Evolutionary conservation across 1,140 invertebrate species (phyloP), one percentile per base, ranked within the genome.

Genomic region (Chironomus tepperi): DNA sequence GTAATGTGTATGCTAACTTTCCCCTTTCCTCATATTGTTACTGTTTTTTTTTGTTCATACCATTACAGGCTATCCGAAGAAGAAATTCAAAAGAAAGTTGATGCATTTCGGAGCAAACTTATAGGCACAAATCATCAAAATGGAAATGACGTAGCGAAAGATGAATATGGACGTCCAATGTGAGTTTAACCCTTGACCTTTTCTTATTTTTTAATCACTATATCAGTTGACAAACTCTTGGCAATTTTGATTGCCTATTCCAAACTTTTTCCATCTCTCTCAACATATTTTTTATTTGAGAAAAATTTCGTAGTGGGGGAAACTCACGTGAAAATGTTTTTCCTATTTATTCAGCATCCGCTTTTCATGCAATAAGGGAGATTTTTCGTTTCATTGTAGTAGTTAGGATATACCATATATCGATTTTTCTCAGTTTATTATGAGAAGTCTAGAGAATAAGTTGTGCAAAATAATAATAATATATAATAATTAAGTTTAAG

Each of bases 81-180:
- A 78, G 90, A 93, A 80, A 93, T 96, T 76, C 87, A 90, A 76
- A 85, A 88, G 77, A 93, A 94, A 78, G 90, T 97, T 65, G 87
- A 88, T 34, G 88, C 89, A 67, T 96, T 92, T 83, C 85, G 94
- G 42, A 88, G 88, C 79, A 91, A 93, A 85, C 85, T 96, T 77
- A 87, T 92, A 79, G 84, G 84, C 78, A 80, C 83, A 76, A 84
- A 83, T 18, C 84, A 83, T 78, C 65, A 79, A 64, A 82, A 82
- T 78, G 79, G 76, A 18, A 70, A 75, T 19, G 84, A 86, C 79
- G 79, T 88, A 77, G 84, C 88, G 47, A 87, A 86, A 78, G 90
- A 93, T 85, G 88, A 92, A 81, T 90, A 88, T 81, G 91, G 91
- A 75, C 85, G 91, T 82, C 86, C 91, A 78, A 85, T 87, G 91